Percentiles rank a stretch among this genome's conserved stretches.
These are phyloP conservation scores for Riparia riparia DNA, from an alignment of 2,113 vertebrate genomes.

Conservation along the genomic window DNA sequence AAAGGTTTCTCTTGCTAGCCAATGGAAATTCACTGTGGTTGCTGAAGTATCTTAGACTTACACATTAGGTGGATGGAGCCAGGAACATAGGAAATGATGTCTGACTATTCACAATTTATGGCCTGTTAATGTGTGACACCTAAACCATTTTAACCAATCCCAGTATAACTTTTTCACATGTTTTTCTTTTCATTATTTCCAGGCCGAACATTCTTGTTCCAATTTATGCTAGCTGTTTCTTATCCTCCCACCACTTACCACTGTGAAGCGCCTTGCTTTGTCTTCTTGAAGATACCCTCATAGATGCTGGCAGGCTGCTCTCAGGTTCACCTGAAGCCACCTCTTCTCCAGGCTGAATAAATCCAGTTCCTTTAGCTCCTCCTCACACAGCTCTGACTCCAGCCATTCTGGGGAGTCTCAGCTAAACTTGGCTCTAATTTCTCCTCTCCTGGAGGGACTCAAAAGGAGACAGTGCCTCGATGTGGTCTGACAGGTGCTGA, in stretches of 20 bases:
- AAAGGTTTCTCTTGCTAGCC: not conserved
- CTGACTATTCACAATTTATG: not conserved
- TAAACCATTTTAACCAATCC: not conserved
- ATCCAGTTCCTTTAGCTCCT: not conserved
- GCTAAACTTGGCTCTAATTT: not conserved
- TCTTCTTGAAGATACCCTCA: not conserved
- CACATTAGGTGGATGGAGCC: not conserved
- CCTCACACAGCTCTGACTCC: not conserved
- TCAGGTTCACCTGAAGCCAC: not conserved
- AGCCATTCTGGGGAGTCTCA: not conserved
- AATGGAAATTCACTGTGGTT: slow-evolving; percentile 20
- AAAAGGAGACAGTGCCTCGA: not conserved
- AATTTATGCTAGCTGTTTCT: not conserved
- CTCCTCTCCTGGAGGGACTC: not conserved
- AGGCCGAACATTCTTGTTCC: not conserved
- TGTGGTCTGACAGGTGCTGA: not conserved
- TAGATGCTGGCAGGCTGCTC: not conserved
- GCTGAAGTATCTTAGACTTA: slow-evolving; percentile 9
- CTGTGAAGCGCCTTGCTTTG: not conserved
- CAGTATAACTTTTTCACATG: not conserved
- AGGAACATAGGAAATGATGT: slow-evolving; percentile 4
- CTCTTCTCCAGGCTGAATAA: not conserved
- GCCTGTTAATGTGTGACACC: not conserved
- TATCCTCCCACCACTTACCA: not conserved
- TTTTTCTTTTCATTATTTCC: not conserved